phyloP scores from a whole-genome alignment of 1,140 invertebrate genomes.

The Akabosia matsudoensis region DNA sequence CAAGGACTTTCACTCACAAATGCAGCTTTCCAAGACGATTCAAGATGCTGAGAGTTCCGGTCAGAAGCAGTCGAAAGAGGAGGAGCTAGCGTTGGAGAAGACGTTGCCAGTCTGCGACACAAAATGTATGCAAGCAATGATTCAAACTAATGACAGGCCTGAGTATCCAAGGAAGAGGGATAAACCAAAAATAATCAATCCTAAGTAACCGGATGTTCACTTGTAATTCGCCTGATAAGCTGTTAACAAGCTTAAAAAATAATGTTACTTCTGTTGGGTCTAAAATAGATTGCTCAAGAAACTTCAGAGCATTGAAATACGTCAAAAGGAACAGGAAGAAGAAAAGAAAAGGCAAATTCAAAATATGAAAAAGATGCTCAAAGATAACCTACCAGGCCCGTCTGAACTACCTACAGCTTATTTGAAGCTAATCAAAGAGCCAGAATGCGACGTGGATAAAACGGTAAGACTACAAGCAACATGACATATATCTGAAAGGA shows the following conservation, averaged over 20 bases:
- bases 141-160: slow-evolving; percentile 29
- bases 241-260: neutral
- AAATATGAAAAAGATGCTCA: slow-evolving; percentile 6
- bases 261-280: neutral
- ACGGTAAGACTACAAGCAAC: neutral
- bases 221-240: too few species aligned
- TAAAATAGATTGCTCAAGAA: slow-evolving; percentile 25
- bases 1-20: slow-evolving; percentile 39
- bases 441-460: slow-evolving; percentile 24
- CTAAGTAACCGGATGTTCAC: slow-evolving; percentile 31
- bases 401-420: slow-evolving; percentile 16
- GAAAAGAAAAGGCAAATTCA: slow-evolving; percentile 14
- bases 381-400: slow-evolving; percentile 5
- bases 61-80: neutral
- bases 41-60: slow-evolving; percentile 26
- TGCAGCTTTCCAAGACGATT: slow-evolving; percentile 25
- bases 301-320: slow-evolving; percentile 28
- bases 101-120: slow-evolving; percentile 27
- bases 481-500: too few species aligned
- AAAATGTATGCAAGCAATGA: slow-evolving; percentile 36
- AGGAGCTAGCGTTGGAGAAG: slow-evolving; percentile 7
- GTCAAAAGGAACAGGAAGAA: slow-evolving; percentile 26
- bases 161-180: slow-evolving; percentile 34
- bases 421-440: slow-evolving; percentile 29
- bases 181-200: slow-evolving; percentile 26